Base-by-base conservation (phyloP, 2,888 invertebrate genomes). In the Noctua fimbriata region DNA sequence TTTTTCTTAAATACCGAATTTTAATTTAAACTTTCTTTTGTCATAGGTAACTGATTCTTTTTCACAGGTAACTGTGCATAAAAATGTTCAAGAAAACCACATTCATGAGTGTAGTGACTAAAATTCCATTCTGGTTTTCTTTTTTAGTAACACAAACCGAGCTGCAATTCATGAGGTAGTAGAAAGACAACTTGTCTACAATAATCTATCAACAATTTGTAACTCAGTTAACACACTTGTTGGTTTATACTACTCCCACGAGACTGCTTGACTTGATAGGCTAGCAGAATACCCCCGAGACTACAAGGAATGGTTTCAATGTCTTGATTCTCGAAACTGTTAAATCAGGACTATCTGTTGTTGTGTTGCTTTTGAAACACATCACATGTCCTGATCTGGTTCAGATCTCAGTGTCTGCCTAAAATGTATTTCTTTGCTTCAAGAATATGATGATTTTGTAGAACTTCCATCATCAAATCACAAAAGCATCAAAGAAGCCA, bases 191-290 rank as follows among this genome's bases (percentile, higher is more conserved):
- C 24, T 28, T 44, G 41, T 14, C 21, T 47, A 47, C 47, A 10
- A 36, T 55, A 10, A 55, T 77, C 21, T 55, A 77, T 55, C 21
- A 69, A 78, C 32, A 65, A 77, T n/a, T 69, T 55, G 47, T 41
- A 36, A 69, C 21, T 16, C 47, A 47, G 60, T 76, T 41, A 69
- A 69, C 36, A 67, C 28, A 47, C 55, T 41, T 24, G 16, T 49
- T 32, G n/a, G 9, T 70, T 24, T 52, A 47, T 63, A 69, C 41
- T 55, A 28, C 47, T 47, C 67, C 60, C 81, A 49, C 63, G 85
- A 28, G 85, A 67, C 70, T 74, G n/a, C 73, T 55, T 69, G 60
- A 49, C 55, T 79, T 79, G 41, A 58, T 63, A 69, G 79, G 24
- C 21, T 60, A 71, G 28, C 18, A 36, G 28, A 72, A 69, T 79